Base-by-base conservation (phyloP, 2,797 vertebrate genomes). In the Rallus crepitans region DNA sequence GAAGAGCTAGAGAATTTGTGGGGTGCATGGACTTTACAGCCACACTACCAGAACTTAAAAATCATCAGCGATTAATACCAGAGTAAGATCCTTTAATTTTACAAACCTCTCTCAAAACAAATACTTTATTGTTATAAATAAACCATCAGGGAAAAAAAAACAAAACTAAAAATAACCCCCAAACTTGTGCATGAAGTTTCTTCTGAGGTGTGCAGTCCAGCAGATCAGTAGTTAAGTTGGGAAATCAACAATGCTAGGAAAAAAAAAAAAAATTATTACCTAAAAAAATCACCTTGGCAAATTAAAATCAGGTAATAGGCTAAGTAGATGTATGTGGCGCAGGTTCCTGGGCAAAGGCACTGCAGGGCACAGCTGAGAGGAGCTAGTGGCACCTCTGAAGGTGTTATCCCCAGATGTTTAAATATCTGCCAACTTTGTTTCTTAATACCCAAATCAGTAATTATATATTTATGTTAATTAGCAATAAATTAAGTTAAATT, bases 331-430 rank as follows among this genome's bases (percentile, higher is more conserved):
- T 35, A 31, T 17, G 31, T 8, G 42, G 48, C 24, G 12, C 48
- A 50, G 48, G 4, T 12, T 56, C 31, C 21, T 1, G 1, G 52
- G 7, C 7, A 5, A 15, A 3, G 13, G 53, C 8, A 18, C 7
- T 5, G n/a, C 50, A 48, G 30, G 40, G 24, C 42, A 66, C 11
- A 12, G 61, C 30, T 75, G 52, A 50, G 20, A 11, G 55, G 10
- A 59, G 30, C 35, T 20, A 16, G 42, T 1, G 1, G 23, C n/a
- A 28, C 24, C 30, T 33, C 40, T 70, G 73, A 63, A 63, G 19
- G 20, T 39, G 25, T 48, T 40, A 56, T 18, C 50, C 31, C 30
- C 16, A 21, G 35, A 42, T 8, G 11, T 33, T 65, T 31, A 35
- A 48, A 27, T 79, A 50, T 23, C 63, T 64, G 66, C 40, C 9